Conservation (phyloP, 1,140 invertebrate genomes). For the Mactra quadrangularis region DNA sequence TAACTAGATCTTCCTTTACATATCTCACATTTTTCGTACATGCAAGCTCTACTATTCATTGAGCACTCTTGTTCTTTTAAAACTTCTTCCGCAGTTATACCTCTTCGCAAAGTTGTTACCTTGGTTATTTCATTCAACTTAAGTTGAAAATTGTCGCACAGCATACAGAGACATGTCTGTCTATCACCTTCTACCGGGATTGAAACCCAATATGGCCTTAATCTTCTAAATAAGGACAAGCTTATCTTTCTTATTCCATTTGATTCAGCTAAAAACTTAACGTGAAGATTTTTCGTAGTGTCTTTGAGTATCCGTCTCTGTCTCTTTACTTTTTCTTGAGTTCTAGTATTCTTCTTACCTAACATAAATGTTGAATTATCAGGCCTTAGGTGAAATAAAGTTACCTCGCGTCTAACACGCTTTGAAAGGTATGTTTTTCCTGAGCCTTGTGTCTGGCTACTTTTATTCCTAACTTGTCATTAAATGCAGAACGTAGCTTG, state of each 20-base stretch:
- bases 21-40: neutral
- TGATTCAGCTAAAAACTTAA: conserved; percentile 17
- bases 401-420: neutral
- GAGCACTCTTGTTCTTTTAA: neutral
- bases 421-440: conserved; percentile 4
- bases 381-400: neutral
- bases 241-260: neutral
- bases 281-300: conserved; percentile 5
- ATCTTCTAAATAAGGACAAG: neutral
- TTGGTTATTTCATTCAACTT: neutral
- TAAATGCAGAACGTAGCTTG: neutral
- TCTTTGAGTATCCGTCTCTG: neutral
- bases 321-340: neutral
- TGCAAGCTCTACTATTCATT: neutral
- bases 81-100: neutral
- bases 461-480: neutral
- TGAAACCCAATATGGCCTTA: conserved; percentile 15
- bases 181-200: neutral
- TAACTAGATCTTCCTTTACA: neutral
- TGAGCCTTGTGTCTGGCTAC: neutral
- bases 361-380: conserved; percentile 7
- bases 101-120: neutral
- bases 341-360: conserved; percentile 18
- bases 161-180: conserved; percentile 5
- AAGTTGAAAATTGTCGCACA: neutral